A percentile compares a stretch with the other conserved stretches of the same genome.
Conservation (phyloP, 1,140 invertebrate genomes). For the Ephestia elutella region DNA sequence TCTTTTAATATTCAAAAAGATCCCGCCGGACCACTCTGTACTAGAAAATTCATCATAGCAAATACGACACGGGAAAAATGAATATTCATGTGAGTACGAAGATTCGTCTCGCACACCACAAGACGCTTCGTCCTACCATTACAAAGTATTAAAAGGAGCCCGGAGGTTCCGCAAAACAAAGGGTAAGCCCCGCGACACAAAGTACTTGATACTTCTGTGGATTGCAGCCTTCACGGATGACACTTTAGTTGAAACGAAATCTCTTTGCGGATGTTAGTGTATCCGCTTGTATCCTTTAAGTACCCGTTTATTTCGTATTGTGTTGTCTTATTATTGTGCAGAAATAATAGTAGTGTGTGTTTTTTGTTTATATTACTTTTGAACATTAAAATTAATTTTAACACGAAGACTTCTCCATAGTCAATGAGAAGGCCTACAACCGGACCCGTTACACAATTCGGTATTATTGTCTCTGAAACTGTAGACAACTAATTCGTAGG, state of each 20-base stretch:
- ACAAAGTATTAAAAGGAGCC: conserved; percentile 59
- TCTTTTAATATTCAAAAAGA: too few relatives aligned
- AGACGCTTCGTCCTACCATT: conserved; percentile 46
- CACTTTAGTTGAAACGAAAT: conserved; percentile 45
- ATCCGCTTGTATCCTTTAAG: conserved; percentile 11
- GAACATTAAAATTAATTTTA: not conserved
- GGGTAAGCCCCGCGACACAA: conserved; percentile 56
- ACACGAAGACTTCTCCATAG: too few relatives aligned
- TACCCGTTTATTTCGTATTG: not conserved
- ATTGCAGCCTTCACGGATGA: conserved; percentile 41
- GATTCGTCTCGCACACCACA: conserved; percentile 24
- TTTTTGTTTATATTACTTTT: not conserved
- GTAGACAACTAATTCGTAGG: too few relatives aligned
- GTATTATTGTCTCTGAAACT: too few relatives aligned
- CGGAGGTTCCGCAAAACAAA: conserved; percentile 55
- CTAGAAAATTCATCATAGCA: not conserved
- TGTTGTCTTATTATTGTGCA: conserved; percentile 4
- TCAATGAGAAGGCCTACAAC: too few relatives aligned
- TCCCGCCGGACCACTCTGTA: too few relatives aligned
- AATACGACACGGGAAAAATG: conserved; percentile 2
- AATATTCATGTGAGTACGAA: conserved; percentile 7
- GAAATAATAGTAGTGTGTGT: not conserved
- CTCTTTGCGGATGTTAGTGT: conserved; percentile 26
- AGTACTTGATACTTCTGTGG: conserved; percentile 50
- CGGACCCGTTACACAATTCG: too few relatives aligned